Evolutionary conservation across 1,140 invertebrate species (phyloP), one percentile per base, ranked within the genome.

Genomic region (Hypothenemus hampei): DNA sequence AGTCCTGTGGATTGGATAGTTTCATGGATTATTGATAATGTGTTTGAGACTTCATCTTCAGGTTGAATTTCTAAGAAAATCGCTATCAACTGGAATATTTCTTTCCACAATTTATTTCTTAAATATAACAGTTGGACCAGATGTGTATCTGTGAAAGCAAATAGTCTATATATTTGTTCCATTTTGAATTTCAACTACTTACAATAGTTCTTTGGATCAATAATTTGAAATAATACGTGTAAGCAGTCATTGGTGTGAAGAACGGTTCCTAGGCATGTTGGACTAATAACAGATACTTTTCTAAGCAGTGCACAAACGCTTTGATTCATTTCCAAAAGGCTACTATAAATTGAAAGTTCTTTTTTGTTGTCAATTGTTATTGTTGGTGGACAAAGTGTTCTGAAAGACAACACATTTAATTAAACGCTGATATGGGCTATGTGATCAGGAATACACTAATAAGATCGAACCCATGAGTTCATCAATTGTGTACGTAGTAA

Each of bases 301-400:
- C 67, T 72, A 20, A 80, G 57, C 47, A 78, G 60, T 26, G 58
- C 65, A 53, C 71, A 77, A 21, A 79, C 68, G 37, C 57, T 65
- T 1, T 67, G 66, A 51, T 76, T 74, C 76, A 80, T 78, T 64
- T 77, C 72, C 23, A 79, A 56, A 22, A 75, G 56, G 33, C 76
- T 75, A 40, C 63, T 68, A 55, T 75, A 77, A 16, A 73, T 62
- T 3, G 66, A 58, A 3, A 75, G 53, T 60, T 66, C 64, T 47
- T 62, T 69, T 13, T 68, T 67, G 35, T 52, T 62, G 22, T 63
- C 61, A 1, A 69, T 60, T 45, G 61, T 58, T 24, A 69, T 63
- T 11, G 67, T 66, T 46, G 75, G 67, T 15, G 53, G 36, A 41
- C 52, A 60, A 13, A 68, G 19, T 51, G 71, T 74, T 19, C 74